These are phyloP conservation scores for Sphenodon punctatus DNA, from an alignment of 2,797 vertebrate species.

Conservation along the genomic window DNA sequence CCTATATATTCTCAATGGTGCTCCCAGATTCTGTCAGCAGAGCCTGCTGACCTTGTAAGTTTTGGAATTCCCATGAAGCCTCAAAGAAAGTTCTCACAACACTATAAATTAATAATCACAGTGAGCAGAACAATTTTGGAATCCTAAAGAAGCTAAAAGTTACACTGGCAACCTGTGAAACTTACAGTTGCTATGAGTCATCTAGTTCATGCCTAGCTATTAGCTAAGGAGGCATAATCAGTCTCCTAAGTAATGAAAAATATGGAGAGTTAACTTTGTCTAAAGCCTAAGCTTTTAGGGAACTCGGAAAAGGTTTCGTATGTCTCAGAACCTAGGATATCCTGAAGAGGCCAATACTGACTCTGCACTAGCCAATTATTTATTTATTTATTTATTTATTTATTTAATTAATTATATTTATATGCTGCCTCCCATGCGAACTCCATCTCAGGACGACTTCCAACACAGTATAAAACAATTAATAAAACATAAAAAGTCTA, in stretches of 20 bases:
- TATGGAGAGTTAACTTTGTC: no score
- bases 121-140: neutral
- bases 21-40: neutral
- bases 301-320: neutral
- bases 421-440: no score
- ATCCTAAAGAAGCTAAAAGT: neutral
- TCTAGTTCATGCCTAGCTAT: neutral
- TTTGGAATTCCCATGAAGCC: neutral
- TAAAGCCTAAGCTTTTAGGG: neutral
- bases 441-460: no score
- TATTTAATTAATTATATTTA: no score
- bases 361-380: neutral
- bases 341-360: neutral
- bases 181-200: neutral
- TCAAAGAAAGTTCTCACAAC: neutral
- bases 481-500: no score
- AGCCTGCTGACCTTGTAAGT: neutral
- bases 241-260: no score
- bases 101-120: neutral
- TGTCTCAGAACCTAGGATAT: neutral
- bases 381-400: no score
- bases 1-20: neutral
- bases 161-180: neutral
- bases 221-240: neutral
- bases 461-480: no score